A percentile compares a stretch with the other conserved stretches of the same genome.
These are phyloP conservation scores for Glaucomys volans DNA, from an alignment of 2,113 vertebrate species.

Conservation along the genomic window DNA sequence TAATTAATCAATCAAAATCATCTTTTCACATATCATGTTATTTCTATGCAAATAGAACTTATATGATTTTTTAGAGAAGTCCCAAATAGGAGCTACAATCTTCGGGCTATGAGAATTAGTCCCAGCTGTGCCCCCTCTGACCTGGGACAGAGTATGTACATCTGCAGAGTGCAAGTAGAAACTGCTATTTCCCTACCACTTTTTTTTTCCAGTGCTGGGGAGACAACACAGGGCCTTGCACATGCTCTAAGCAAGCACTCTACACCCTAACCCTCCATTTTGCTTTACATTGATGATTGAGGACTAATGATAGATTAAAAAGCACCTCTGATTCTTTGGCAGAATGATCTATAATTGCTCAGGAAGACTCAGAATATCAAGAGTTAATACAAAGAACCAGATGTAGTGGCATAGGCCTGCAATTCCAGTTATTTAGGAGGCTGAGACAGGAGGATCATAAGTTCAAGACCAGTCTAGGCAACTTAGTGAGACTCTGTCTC, in stretches of 20 bases:
- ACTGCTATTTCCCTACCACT: not conserved
- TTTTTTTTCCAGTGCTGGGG: no score
- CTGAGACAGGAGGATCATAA: no score
- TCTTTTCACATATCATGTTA: not conserved
- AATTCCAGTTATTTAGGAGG: no score
- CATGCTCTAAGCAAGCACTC: no score
- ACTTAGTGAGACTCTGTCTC: no score
- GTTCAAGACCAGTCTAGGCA: not conserved
- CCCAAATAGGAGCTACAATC: not conserved
- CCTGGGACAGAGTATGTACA: not conserved
- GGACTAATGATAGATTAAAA: not conserved
- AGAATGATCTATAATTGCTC: no score
- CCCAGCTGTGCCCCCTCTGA: not conserved
- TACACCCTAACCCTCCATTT: no score
- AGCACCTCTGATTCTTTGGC: not conserved
- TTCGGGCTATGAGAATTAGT: not conserved
- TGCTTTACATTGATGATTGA: constrained; percentile 9
- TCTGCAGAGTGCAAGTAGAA: not conserved
- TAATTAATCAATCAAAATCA: not conserved
- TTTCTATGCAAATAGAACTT: not conserved
- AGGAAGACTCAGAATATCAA: no score
- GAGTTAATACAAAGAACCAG: no score
- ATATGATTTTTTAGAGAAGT: not conserved
- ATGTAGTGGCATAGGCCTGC: no score
- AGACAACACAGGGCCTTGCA: no score